Evolutionary conservation across 2,797 vertebrate genomes (phyloP), one percentile per base, ranked within the genome.

Genomic region (Oreochromis grahami): DNA sequence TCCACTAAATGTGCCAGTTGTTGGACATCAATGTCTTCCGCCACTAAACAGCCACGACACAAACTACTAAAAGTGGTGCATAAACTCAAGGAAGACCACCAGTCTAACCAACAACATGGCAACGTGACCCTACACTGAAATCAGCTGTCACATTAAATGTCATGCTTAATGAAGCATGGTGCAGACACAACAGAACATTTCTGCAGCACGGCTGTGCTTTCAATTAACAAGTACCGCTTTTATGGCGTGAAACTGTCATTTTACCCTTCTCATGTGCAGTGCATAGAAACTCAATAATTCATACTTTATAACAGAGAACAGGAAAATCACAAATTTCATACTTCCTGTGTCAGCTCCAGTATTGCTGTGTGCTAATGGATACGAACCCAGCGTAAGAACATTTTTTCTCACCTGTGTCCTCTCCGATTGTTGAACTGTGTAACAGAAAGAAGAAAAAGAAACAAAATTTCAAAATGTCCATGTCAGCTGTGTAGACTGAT

Each of bases 1-100:
- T 97, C 95, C 2, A 96, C 96, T 45, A 99, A 90, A 36, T 97
- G 97, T 72, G 93, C 87, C 80, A 98, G 88, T 85, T 97, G 96
- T 92, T 98, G 96, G 2, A 52, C 86, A 1, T 96, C 96, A 7
- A 98, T 89, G 55, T 96, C 96, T 43, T 95, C 94, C 0, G 95
- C 95, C 85, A 95, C 96, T 77, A 79, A 68, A 83, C 55, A 72
- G 26, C 43, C 56, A 78, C 0, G 83, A 56, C 19, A 76, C 34
- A 79, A 34, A 68, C 56, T 14, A 13, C 65, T 81, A 38, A 68
- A 45, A 58, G 43, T 6, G n/a, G 10, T 72, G 68, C 17, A 21
- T 6, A 74, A 24, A 56, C 74, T 79, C 4, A 7, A 58, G 41
- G 17, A 70, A 7, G 32, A 77, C 48, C 41, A 79, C 6, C 32